These are phyloP conservation scores for Volucella inflata DNA, from an alignment of 2,888 invertebrate species.

Conservation along the genomic window DNA sequence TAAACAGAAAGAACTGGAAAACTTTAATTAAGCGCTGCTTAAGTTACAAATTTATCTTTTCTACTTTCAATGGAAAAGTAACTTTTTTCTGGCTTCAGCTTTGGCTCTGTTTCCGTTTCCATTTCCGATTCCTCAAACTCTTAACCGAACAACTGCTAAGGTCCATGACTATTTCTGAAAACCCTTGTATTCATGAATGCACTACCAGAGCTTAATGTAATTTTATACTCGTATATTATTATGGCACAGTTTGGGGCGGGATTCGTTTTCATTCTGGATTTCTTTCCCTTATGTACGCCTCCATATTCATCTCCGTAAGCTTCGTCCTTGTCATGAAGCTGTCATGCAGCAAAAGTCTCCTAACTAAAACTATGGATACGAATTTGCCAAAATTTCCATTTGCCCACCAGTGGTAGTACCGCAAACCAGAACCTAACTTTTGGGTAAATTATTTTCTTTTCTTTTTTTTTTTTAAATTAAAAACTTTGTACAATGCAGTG, in stretches of 20 bases:
- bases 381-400: not conserved
- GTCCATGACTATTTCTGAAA: not conserved
- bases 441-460: constrained; percentile 6
- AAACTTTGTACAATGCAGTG: constrained; percentile 10
- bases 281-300: too few relatives aligned
- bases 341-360: constrained; percentile 56
- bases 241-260: constrained; percentile 52
- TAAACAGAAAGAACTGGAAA: not conserved
- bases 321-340: constrained; percentile 43
- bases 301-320: constrained; percentile 33
- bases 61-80: too few relatives aligned
- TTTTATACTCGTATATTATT: constrained; percentile 33
- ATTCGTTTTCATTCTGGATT: constrained; percentile 34
- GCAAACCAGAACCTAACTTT: not conserved
- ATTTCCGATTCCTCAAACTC: too few relatives aligned
- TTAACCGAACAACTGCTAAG: too few relatives aligned
- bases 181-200: constrained; percentile 64
- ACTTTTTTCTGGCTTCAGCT: too few relatives aligned
- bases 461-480: constrained; percentile 11
- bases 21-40: constrained; percentile 52
- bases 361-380: constrained; percentile 20
- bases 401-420: not conserved
- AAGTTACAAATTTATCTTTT: constrained; percentile 44
- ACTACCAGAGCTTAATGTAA: constrained; percentile 64
- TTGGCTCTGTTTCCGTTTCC: too few relatives aligned